These are phyloP conservation scores for Drosophila subsilvestris DNA, from an alignment of 2,888 invertebrate species.

Conservation along the genomic window DNA sequence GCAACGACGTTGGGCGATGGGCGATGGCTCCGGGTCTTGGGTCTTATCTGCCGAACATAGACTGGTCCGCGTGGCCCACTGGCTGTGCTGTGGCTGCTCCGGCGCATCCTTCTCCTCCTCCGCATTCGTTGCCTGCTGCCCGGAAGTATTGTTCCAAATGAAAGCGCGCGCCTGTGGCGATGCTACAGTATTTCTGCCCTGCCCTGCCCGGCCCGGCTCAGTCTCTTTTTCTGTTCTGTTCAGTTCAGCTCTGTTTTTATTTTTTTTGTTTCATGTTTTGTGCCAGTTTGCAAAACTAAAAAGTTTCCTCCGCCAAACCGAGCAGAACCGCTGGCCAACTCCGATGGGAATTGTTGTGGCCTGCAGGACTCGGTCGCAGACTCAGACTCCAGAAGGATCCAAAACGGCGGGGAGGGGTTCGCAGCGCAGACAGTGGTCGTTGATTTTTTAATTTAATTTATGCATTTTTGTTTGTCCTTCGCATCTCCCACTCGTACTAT, in stretches of 20 bases:
- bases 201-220: neutral
- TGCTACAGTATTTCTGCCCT: conserved; percentile 67
- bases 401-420: neutral
- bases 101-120: no score
- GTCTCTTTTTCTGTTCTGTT: conserved; percentile 26
- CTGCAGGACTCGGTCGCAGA: conserved; percentile 14
- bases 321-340: conserved; percentile 42
- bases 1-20: conserved; percentile 37
- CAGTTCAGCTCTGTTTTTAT: conserved; percentile 22
- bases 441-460: conserved; percentile 79
- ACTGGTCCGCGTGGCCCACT: neutral
- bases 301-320: conserved; percentile 56
- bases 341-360: conserved; percentile 46
- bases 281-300: conserved; percentile 62
- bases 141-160: conserved; percentile 79
- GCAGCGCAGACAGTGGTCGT: conserved; percentile 46
- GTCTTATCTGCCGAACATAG: conserved; percentile 61
- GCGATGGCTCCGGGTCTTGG: conserved; percentile 33
- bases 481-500: neutral
- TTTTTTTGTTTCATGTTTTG: conserved; percentile 51
- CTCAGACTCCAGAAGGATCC: neutral
- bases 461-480: conserved; percentile 54
- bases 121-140: conserved; percentile 61
- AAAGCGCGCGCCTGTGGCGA: conserved; percentile 75
- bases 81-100: neutral